Evolutionary conservation across 2,113 vertebrate species (phyloP), one percentile per base, ranked within the genome.

Genomic region (Peromyscus polionotus): DNA sequence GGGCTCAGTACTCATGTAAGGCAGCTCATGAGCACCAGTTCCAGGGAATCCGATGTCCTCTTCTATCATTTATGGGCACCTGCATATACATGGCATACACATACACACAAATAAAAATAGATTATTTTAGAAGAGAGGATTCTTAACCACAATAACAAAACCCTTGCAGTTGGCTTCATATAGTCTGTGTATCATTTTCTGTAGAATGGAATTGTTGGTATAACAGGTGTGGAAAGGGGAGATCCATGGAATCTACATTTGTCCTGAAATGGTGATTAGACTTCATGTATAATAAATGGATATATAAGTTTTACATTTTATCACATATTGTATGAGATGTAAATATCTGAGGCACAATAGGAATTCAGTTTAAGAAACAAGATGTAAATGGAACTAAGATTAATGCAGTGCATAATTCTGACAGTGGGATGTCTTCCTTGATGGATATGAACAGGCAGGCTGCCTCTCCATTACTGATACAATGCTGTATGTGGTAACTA

Each of bases 331-430:
- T 54, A 92, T 63, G 92, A 54, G 51, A 90, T 95, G 79, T 96
- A 98, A 72, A 54, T 10, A 36, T 75, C 39, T 96, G n/a, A 90
- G 67, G 92, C 93, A 28, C 5, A 90, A n/a, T n/a, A 42, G 19
- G 5, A 85, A 59, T 92, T 97, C 73, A 63, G 54, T 83, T 85
- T 72, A 45, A 13, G 59, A 90, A 88, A 13, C 73, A 96, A 65
- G 54, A 51, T 76, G 70, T 84, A 86, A 63, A 24, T 28, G 9
- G 65, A 39, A 59, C 42, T 80, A 54, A 28, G 72, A 77, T 90
- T 76, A 42, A 88, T 45, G 51, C 8, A 48, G 57, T 77, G 45
- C 94, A 94, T 20, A 20, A 26, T 96, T 57, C 3, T 83, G 51
- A 93, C 63, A 75, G 54, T 59, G 87, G 45, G 11, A 88, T 17